Evolutionary conservation across 2,888 invertebrate species (phyloP).

Genomic region (Troides helena): DNA sequence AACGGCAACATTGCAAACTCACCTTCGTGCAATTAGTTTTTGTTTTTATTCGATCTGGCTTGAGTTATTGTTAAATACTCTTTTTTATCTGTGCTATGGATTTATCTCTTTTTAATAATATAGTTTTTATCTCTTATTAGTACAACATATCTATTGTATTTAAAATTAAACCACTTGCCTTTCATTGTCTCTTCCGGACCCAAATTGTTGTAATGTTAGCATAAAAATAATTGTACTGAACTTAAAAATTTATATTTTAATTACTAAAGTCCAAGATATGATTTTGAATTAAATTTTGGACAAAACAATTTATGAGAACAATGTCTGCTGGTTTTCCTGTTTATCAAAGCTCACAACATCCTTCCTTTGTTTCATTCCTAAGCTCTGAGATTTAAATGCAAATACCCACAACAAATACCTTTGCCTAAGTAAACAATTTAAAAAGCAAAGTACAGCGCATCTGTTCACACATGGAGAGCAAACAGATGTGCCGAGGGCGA

Average conservation of each 20-base stretch:
- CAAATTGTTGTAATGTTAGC: background rate
- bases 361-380: slow-evolving; percentile 17
- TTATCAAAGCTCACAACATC: background rate
- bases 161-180: background rate
- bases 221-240: background rate
- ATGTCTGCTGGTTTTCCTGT: background rate
- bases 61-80: background rate
- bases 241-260: background rate
- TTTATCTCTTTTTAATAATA: too few species aligned
- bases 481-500: slow-evolving; percentile 17
- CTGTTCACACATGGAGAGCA: slow-evolving; percentile 20
- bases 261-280: background rate
- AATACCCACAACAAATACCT: slow-evolving; percentile 12
- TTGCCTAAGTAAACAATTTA: slow-evolving; percentile 20
- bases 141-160: too few species aligned
- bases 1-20: slow-evolving; percentile 11
- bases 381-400: background rate
- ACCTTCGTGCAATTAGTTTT: background rate
- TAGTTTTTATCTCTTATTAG: too few species aligned
- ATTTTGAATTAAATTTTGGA: background rate
- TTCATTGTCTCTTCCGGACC: background rate
- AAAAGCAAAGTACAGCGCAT: slow-evolving; percentile 14
- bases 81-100: background rate
- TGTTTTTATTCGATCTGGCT: background rate
- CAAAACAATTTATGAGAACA: background rate